These are phyloP conservation scores for Drosophila bunnanda DNA, from an alignment of 2,888 invertebrate genomes.

Conservation along the genomic window DNA sequence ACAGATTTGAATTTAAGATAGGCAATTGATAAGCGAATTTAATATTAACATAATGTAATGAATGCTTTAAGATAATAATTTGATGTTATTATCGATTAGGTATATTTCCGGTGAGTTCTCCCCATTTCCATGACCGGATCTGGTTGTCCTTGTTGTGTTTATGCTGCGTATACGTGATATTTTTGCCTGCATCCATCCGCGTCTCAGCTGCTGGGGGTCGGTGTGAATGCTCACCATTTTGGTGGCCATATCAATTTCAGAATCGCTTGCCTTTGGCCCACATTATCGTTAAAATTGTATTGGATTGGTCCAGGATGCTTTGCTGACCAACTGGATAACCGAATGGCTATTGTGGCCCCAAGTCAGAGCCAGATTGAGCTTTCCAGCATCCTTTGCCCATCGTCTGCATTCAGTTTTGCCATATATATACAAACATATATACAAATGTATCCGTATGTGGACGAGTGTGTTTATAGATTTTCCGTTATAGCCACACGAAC, in stretches of 20 bases:
- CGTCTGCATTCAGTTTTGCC: conserved; percentile 48
- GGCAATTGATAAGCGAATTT: background rate
- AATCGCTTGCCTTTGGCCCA: conserved; percentile 50
- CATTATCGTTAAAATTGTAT: conserved; percentile 80
- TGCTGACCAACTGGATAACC: conserved; percentile 52
- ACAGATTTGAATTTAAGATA: background rate
- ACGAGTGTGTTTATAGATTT: conserved; percentile 70
- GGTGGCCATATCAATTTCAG: conserved; percentile 76
- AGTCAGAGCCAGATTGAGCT: conserved; percentile 50
- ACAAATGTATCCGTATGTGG: conserved; percentile 8
- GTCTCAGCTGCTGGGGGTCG: background rate
- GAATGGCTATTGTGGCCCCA: conserved; percentile 56
- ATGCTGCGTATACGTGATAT: conserved; percentile 44
- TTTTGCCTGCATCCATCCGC: conserved; percentile 25
- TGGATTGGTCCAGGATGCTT: conserved; percentile 68
- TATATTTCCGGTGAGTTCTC: too few relatives aligned
- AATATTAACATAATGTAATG: background rate
- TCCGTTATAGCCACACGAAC: conserved; percentile 77
- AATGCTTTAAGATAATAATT: background rate
- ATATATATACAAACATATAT: conserved; percentile 10
- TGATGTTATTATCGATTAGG: background rate
- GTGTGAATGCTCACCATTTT: conserved; percentile 28
- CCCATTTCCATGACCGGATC: too few relatives aligned
- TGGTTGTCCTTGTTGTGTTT: conserved; percentile 8
- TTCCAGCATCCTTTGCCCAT: conserved; percentile 48